These are phyloP conservation scores for Pogonophryne albipinna DNA, from an alignment of 2,797 vertebrate genomes.

Conservation along the genomic window DNA sequence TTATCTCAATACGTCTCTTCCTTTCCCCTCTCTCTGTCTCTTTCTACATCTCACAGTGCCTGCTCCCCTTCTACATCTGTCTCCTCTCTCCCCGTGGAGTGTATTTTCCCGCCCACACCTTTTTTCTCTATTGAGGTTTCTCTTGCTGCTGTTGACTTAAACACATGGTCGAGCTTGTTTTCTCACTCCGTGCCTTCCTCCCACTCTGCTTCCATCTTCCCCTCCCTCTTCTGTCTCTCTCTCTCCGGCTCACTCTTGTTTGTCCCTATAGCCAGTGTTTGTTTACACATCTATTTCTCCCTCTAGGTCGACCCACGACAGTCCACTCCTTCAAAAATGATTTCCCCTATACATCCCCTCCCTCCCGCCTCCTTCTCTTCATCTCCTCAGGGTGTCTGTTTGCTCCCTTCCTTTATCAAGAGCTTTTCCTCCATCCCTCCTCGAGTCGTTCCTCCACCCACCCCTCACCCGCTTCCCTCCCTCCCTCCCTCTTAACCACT, in stretches of 20 bases:
- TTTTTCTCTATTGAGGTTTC: slow-evolving; percentile 76
- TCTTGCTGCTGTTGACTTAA: slow-evolving; percentile 79
- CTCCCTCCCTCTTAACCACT: slow-evolving; percentile 55
- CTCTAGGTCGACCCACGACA: slow-evolving; percentile 59
- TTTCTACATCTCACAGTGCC: slow-evolving; percentile 46
- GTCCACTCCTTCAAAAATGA: slow-evolving; percentile 70
- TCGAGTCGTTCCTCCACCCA: slow-evolving; percentile 54
- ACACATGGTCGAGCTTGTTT: slow-evolving; percentile 80
- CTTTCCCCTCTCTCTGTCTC: slow-evolving; percentile 39
- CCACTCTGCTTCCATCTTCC: slow-evolving; percentile 66
- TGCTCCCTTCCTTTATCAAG: slow-evolving; percentile 64
- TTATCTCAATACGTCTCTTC: slow-evolving; percentile 16
- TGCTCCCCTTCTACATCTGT: slow-evolving; percentile 66
- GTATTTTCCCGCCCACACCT: slow-evolving; percentile 76
- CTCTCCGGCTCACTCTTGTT: slow-evolving; percentile 49
- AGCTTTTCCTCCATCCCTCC: slow-evolving; percentile 58
- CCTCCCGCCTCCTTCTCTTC: slow-evolving; percentile 49
- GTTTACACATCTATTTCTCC: slow-evolving; percentile 77
- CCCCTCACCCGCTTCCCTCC: slow-evolving; percentile 47
- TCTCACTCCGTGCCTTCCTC: slow-evolving; percentile 73
- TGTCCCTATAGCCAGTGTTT: slow-evolving; percentile 71
- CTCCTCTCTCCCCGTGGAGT: slow-evolving; percentile 70
- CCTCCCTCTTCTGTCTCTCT: slow-evolving; percentile 34
- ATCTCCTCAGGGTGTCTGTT: slow-evolving; percentile 60
- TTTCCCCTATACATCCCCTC: slow-evolving; percentile 65